Evolutionary conservation across 2,888 invertebrate species (phyloP), one percentile per base, ranked within the genome.

Genomic region (Dynastes tityus): DNA sequence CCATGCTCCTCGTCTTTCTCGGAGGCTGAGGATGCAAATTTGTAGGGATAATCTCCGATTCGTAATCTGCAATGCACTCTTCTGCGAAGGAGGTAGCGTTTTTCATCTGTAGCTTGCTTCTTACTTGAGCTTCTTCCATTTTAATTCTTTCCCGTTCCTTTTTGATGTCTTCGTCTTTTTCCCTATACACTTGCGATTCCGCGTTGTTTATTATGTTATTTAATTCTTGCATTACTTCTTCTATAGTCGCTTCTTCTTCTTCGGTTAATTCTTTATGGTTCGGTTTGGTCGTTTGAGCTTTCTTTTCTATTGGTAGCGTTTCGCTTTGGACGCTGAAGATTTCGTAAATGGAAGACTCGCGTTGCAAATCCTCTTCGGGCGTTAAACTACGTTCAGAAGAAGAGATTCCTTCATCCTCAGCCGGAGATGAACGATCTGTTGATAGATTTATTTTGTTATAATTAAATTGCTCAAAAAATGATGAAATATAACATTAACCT

Each of bases 341-440:
- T 87, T 93, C 92, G 84, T 92, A 93, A 1, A 92, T 90, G 87
- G 91, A 89, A 0, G 92, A 90, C 81, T 92, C 92, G 80, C 91
- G 88, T 86, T 92, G 92, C 0, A 90, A 88, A 80, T 92, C 92
- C 49, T 92, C 92, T 83, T 95, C 95, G 0, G 95, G 95, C 80
- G 94, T 94, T 63, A 95, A 89, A 58, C 95, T 95, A 82, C 94
- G 90, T 73, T 96, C 96, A 0, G 96, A 96, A 8, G 96, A 96
- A 85, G 95, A 96, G 82, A 96, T 96, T 5, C 96, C 96, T 90
- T 96, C 96, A 85, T 96, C 96, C 89, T 96, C 96, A 55, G 95
- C 94, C 82, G 95, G 95, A 5, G 95, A 94, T 61, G 94, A 93
- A 85, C 92, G 92, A 84, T 90, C 92, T 92, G 85, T 2, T 89